Base-by-base conservation (phyloP, 2,797 vertebrate species). In the Eptatretus atami region DNA sequence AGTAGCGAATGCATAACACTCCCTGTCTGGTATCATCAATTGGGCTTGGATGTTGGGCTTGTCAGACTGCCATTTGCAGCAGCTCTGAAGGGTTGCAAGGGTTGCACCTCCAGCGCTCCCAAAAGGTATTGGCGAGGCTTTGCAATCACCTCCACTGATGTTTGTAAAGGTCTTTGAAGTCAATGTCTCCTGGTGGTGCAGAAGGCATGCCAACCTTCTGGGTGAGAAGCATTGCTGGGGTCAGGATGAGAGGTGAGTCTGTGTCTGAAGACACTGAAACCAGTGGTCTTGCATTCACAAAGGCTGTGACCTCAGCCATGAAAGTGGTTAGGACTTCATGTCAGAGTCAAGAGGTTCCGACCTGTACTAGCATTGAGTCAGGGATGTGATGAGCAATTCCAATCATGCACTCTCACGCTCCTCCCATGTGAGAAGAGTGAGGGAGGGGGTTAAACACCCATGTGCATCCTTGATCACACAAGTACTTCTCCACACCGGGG, bases 121-220 rank as follows among this genome's bases (percentile, higher is more conserved):
- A 44, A 8, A 44, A 44, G 31, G 31, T 44, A 57, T 69, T 71
- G 9, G 68, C 69, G 9, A 72, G 12, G 14, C 68, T 63, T 13
- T 70, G 67, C 6, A 68, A 68, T 4, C 68, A 63, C 2, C 54
- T 24, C 67, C 67, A 70, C 53, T 71, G 68, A 1, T 2, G 69
- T 66, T 54, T 53, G 11, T 10, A 2, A 64, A 13, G 10, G 60
- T 60, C 67, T 69, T 13, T 68, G 52, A 0, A 66, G 2, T 63
- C 10, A 44, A 67, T 19, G 31, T 8, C 31, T 44, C 31, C 31
- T 5, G 31, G 4, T 44, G 31, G 31, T 19, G 19, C 19, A 19
- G 19, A 19, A 44, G 31, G 3, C 4, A 8, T 44, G 66, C 63
- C 12, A 60, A 6, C 53, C 65, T 3, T 69, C 11, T 68, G 67